A percentile compares a stretch with the other conserved stretches of the same genome.
Evolutionary conservation across 1,140 invertebrate genomes (phyloP).

Genomic region (Eubasilissa regina): DNA sequence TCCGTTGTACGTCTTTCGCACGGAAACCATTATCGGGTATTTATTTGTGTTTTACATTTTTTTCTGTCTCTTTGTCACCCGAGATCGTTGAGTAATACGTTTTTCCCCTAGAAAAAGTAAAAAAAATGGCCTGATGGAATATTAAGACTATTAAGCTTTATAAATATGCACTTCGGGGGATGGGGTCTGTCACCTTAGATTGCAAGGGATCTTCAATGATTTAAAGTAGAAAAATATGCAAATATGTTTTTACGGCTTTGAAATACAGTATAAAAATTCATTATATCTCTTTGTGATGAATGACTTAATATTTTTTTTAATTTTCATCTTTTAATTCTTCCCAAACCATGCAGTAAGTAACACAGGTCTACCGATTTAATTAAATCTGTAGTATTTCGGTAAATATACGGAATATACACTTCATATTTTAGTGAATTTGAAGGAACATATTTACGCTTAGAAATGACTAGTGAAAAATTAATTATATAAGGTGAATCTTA

Average conservation of each 20-base stretch:
- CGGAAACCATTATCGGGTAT: conserved; percentile 32
- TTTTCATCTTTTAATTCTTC: no score
- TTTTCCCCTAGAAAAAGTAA: neutral
- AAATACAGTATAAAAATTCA: no score
- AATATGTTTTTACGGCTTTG: neutral
- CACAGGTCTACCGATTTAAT: no score
- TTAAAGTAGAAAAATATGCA: conserved; percentile 18
- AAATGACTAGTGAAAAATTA: no score
- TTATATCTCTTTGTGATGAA: no score
- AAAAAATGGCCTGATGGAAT: conserved; percentile 34
- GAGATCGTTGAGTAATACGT: conserved; percentile 20
- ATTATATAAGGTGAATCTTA: no score
- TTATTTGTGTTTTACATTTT: conserved; percentile 6
- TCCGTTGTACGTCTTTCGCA: conserved; percentile 34
- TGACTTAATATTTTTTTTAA: no score
- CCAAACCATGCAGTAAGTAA: no score
- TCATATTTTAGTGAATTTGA: no score
- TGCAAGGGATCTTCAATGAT: conserved; percentile 14
- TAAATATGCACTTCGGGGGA: conserved; percentile 13
- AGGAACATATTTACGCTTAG: no score
- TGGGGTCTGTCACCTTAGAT: neutral
- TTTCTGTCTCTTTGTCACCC: conserved; percentile 19
- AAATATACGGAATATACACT: no score
- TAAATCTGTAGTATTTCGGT: no score
- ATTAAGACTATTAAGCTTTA: conserved; percentile 41